Conservation (phyloP, 2,113 vertebrate species). For the Copsychus sechellarum region DNA sequence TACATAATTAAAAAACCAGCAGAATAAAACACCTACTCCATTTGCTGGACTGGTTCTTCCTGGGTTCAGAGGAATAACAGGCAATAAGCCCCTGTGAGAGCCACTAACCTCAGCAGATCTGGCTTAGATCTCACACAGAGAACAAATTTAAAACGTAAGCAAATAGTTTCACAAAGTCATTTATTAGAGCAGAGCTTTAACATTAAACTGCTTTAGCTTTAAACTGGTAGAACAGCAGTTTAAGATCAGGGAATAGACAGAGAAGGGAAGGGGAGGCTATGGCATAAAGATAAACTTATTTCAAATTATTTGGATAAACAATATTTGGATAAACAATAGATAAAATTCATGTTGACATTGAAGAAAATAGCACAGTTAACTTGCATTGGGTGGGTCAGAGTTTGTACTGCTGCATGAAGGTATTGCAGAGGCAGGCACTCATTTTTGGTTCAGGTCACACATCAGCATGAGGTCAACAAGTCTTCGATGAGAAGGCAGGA, state of each 20-base stretch:
- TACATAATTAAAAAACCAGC: neutral
- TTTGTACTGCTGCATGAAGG: neutral
- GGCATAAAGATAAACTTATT: neutral
- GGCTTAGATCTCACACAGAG: neutral
- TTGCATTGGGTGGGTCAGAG: neutral
- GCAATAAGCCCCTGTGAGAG: neutral
- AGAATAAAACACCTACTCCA: neutral
- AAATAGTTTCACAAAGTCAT: neutral
- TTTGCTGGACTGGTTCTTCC: constrained; percentile 35
- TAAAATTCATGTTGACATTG: neutral
- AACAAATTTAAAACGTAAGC: constrained; percentile 6
- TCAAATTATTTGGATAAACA: neutral
- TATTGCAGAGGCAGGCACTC: neutral
- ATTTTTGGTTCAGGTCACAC: neutral
- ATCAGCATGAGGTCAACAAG: neutral
- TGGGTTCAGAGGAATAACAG: neutral
- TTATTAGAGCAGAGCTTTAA: neutral
- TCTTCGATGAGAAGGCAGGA: accelerated
- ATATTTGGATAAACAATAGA: neutral
- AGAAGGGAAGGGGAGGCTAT: neutral
- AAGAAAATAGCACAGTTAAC: neutral
- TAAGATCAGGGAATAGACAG: neutral
- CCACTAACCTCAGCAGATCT: constrained; percentile 28
- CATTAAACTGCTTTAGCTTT: neutral
- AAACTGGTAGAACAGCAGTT: neutral